These are phyloP conservation scores for Hyles euphorbiae DNA, from an alignment of 1,140 invertebrate genomes.

Conservation along the genomic window DNA sequence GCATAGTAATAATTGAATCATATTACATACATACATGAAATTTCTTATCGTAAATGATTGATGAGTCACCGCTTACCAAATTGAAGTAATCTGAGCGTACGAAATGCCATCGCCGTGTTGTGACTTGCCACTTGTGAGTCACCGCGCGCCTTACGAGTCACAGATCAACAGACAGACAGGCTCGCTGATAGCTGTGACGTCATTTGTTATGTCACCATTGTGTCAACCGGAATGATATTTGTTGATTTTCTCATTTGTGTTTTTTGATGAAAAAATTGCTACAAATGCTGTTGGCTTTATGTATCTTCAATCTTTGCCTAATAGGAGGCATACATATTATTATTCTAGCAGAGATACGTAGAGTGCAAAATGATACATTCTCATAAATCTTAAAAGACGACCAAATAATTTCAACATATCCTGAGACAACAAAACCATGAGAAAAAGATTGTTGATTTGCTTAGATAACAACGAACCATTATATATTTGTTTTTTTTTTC, in stretches of 20 bases:
- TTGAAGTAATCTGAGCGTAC: slow-evolving; percentile 43
- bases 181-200: neutral
- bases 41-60: neutral
- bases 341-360: no score
- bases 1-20: no score
- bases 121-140: slow-evolving; percentile 25
- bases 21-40: slow-evolving; percentile 3
- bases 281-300: no score
- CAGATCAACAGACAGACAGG: neutral
- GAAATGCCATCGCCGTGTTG: slow-evolving; percentile 15
- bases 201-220: neutral
- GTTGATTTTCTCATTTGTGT: neutral
- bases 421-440: no score
- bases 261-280: neutral
- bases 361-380: no score
- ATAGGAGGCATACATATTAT: no score
- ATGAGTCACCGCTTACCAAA: slow-evolving; percentile 35
- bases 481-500: no score
- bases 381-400: no score
- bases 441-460: no score
- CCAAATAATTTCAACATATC: no score
- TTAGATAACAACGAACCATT: no score
- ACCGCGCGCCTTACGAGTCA: slow-evolving; percentile 14
- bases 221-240: neutral
- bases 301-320: no score